These are phyloP conservation scores for Theropithecus gelada DNA, from an alignment of 2,113 vertebrate genomes.

Conservation along the genomic window DNA sequence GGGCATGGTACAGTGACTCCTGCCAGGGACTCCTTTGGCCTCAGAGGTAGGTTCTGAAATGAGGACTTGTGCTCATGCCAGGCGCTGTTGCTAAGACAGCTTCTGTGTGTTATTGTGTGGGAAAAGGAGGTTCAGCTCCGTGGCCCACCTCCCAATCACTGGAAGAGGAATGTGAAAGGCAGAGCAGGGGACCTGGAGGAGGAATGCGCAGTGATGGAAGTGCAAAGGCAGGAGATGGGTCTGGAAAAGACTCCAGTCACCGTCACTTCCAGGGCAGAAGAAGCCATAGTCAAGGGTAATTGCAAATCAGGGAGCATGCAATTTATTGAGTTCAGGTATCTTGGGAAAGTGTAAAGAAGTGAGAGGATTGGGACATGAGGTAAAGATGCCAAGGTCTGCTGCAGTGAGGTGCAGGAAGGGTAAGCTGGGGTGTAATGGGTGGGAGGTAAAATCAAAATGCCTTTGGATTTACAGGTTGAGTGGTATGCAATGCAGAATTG, in stretches of 20 bases:
- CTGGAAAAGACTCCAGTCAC: not conserved
- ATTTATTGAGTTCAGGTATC: not conserved
- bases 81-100: not conserved
- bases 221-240: not conserved
- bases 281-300: not conserved
- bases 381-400: not conserved
- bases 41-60: slow-evolving; percentile 19
- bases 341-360: not conserved
- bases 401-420: not conserved
- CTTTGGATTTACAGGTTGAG: not conserved
- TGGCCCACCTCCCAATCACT: not conserved
- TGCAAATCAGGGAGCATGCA: not conserved
- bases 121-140: not conserved
- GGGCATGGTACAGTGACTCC: not conserved
- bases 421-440: not conserved
- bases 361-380: not conserved
- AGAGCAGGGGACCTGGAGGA: not conserved
- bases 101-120: not conserved
- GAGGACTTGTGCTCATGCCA: not conserved
- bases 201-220: not conserved
- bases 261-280: not conserved
- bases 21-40: slow-evolving; percentile 25
- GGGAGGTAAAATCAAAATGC: not conserved
- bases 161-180: not conserved
- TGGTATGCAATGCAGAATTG: not conserved